Percentiles rank a stretch among this genome's conserved stretches.
Conservation (phyloP, 2,113 vertebrate genomes). For the Agelaius phoeniceus region DNA sequence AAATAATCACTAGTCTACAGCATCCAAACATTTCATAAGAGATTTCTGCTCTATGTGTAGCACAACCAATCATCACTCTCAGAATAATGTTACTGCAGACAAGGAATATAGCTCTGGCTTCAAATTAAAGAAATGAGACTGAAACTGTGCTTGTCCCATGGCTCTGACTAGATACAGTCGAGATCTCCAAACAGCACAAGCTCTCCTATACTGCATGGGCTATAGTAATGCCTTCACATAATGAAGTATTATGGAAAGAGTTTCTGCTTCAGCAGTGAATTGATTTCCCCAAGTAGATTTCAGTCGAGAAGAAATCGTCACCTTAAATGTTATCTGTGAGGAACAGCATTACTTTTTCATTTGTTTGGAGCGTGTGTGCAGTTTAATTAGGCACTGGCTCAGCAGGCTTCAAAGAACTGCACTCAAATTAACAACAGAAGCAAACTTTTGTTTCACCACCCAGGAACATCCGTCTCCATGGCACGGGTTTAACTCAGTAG, state of each 20-base stretch:
- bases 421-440: background rate
- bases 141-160: background rate
- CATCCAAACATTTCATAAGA: background rate
- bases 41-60: background rate
- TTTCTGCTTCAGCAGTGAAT: constrained; percentile 21
- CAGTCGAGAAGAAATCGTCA: background rate
- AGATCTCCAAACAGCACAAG: background rate
- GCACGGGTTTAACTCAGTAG: background rate
- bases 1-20: constrained; percentile 13
- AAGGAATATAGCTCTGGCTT: background rate
- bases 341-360: background rate
- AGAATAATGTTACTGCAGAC: background rate
- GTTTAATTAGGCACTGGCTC: constrained; percentile 30
- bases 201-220: background rate
- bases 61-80: background rate
- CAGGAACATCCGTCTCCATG: background rate
- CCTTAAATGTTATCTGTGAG: constrained; percentile 36
- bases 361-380: background rate
- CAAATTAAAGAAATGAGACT: background rate
- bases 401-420: background rate
- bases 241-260: background rate
- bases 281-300: constrained; percentile 39
- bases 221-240: background rate
- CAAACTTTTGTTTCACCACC: constrained; percentile 1
- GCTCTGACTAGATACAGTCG: background rate